Evolutionary conservation across 2,888 invertebrate genomes (phyloP), one percentile per base, ranked within the genome.

Genomic region (Exephanes ischioxanthus): DNA sequence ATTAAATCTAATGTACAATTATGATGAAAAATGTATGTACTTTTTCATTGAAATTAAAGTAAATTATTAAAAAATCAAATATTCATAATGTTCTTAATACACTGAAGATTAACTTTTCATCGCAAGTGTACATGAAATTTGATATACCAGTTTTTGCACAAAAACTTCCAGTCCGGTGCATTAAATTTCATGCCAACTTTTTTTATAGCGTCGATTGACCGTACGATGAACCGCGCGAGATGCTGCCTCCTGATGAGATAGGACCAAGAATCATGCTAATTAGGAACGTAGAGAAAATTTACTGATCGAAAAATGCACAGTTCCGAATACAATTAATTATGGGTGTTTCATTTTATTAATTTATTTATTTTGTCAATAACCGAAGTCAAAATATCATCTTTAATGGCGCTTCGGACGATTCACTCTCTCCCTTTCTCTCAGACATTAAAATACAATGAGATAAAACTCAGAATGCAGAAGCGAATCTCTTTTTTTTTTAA

Each of bases 381-480:
- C 79, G 61, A 79, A 63, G 71, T 30, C 14, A 63, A 63, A 63
- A 63, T 33, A 63, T 63, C n/a, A 30, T 33, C n/a, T 63, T 16
- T n/a, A 33, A 63, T n/a, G n/a, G 5, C 30, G 2, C 2, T 16
- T 30, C 33, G 30, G 63, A 9, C 41, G 51, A 22, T 33, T 76
- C 19, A 14, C n/a, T 63, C n/a, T 11, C 11, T 33, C 30, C 33
- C 30, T 30, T 26, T 11, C 7, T n/a, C 16, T 33, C 2, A 14
- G 30, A 22, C 22, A 63, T 71, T 41, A 63, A 63, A 14, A 26
- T 37, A 63, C 7, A 68, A 83, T 75, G 48, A 61, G 45, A 58
- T 22, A 19, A 30, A 37, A 73, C 66, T 68, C 66, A 19, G 41
- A 79, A 58, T 58, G 58, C 26, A 58, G 26, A 83, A 83, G 78